A percentile compares a stretch with the other conserved stretches of the same genome.
Evolutionary conservation across 1,140 invertebrate species (phyloP).

Genomic region (Colletes gigas): DNA sequence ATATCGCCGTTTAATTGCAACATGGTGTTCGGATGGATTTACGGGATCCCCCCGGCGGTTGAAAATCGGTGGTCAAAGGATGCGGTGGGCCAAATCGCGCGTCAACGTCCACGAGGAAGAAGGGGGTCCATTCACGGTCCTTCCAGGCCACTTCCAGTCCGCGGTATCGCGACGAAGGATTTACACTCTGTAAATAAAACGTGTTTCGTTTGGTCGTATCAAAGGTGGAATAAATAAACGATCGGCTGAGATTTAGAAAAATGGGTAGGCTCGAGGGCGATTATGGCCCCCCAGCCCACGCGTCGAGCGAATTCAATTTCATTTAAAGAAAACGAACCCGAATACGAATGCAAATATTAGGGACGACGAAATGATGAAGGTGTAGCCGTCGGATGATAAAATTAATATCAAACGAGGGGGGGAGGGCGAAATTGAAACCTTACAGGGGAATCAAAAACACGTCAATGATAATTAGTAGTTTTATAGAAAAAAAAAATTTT

Average conservation of each 20-base stretch:
- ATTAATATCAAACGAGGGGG: background rate
- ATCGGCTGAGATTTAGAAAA: no score
- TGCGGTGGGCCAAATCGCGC: slow-evolving; percentile 50
- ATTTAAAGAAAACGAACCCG: background rate
- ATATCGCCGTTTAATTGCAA: slow-evolving; percentile 47
- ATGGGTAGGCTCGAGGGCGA: no score
- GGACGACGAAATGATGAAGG: background rate
- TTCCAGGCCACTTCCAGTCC: no score
- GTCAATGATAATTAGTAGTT: no score
- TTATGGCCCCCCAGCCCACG: no score
- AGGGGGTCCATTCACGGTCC: slow-evolving; percentile 57
- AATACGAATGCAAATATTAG: background rate
- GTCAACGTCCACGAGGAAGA: slow-evolving; percentile 41
- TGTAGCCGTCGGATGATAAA: background rate
- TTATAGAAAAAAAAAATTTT: no score
- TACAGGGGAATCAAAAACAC: no score
- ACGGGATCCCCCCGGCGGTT: no score
- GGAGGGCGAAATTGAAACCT: no score
- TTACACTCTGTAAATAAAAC: background rate
- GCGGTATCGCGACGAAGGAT: background rate
- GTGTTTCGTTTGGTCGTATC: no score
- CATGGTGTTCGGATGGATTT: background rate
- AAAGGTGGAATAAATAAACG: no score
- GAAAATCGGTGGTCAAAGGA: slow-evolving; percentile 25
- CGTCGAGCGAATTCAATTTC: no score